Evolutionary conservation across 2,797 vertebrate genomes (phyloP).

Genomic region (Crossoptilon crossoptilon): DNA sequence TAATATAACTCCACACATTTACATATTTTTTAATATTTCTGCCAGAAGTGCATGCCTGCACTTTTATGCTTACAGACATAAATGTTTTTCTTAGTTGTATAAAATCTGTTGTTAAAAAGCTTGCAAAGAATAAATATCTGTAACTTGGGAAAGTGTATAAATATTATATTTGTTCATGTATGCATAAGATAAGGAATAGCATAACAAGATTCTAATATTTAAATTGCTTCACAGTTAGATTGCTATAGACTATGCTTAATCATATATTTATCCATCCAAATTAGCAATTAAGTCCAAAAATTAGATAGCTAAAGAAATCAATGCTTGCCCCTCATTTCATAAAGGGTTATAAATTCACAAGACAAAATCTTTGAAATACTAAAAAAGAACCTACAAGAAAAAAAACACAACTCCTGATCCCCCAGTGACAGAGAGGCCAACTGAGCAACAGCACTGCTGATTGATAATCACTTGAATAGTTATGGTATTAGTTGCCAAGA

Average conservation of each 20-base stretch:
- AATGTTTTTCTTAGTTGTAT: background rate
- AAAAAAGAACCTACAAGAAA: background rate
- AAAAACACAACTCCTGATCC: background rate
- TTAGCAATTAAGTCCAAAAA: background rate
- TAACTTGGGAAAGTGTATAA: background rate
- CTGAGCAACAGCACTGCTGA: background rate
- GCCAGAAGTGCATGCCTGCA: background rate
- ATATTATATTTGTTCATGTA: background rate
- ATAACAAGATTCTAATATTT: background rate
- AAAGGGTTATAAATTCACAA: background rate
- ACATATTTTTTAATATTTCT: background rate
- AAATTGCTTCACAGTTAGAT: background rate
- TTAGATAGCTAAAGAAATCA: background rate
- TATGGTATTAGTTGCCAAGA: background rate
- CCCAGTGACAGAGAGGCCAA: background rate
- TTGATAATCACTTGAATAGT: background rate
- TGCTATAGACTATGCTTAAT: background rate
- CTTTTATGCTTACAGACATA: background rate
- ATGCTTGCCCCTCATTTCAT: background rate
- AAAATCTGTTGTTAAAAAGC: background rate
- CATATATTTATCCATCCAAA: background rate
- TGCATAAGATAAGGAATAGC: background rate
- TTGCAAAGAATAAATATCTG: background rate
- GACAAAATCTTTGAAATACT: background rate
- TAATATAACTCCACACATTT: background rate